Percentiles rank a stretch among this genome's conserved stretches.
These are phyloP conservation scores for Enteromius paludinosus DNA, from an alignment of 2,797 vertebrate species.

Conservation along the genomic window DNA sequence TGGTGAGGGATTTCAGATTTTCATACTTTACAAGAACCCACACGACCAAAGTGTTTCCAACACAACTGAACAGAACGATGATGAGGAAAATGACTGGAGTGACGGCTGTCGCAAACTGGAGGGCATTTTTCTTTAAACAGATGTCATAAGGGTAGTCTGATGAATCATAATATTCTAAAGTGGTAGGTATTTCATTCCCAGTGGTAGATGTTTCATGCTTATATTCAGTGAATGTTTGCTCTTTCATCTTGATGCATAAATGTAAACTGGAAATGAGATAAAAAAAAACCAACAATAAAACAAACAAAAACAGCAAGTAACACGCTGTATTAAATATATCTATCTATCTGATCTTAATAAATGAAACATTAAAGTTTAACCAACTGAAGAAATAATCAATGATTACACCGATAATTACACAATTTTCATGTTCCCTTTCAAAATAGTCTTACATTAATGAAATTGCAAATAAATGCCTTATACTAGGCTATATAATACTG, in stretches of 20 bases:
- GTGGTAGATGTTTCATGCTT: accelerated
- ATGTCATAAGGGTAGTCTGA: background rate
- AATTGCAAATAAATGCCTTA: background rate
- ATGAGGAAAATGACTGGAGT: constrained; percentile 78
- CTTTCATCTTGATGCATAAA: constrained; percentile 17
- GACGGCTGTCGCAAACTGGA: constrained; percentile 66
- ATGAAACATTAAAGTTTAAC: background rate
- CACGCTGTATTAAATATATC: background rate
- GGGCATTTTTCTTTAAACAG: constrained; percentile 71
- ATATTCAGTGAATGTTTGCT: background rate
- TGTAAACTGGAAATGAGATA: background rate
- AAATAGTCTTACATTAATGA: background rate
- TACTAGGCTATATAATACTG: no score
- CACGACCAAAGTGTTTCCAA: constrained; percentile 87
- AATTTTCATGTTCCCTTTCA: background rate
- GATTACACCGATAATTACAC: background rate
- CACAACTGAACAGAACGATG: constrained; percentile 82
- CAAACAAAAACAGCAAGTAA: background rate
- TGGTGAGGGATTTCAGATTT: constrained; percentile 86
- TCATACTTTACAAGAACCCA: constrained; percentile 87
- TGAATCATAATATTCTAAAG: accelerated
- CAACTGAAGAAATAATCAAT: background rate
- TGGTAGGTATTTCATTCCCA: accelerated
- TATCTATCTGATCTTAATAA: background rate
- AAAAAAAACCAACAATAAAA: background rate